Conservation (phyloP, 2,113 vertebrate genomes). For the Triplophysa siluroides region DNA sequence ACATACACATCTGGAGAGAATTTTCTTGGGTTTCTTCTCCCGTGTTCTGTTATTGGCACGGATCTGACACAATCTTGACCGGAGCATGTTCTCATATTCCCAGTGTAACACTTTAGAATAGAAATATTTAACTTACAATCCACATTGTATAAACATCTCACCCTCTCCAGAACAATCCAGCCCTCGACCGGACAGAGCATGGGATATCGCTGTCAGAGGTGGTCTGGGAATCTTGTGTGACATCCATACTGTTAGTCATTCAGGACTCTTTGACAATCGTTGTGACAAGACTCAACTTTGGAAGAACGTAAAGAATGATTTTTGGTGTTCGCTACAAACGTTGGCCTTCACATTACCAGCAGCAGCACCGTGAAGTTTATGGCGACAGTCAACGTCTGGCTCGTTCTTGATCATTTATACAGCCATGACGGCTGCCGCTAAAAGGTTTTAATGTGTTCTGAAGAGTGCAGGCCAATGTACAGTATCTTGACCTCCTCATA, state of each 20-base stretch:
- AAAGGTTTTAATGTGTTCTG: conserved; percentile 37
- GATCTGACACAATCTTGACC: conserved; percentile 23
- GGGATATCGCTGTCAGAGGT: neutral
- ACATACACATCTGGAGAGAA: conserved; percentile 25
- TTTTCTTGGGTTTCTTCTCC: conserved; percentile 7
- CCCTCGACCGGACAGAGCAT: neutral
- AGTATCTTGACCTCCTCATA: conserved; percentile 27
- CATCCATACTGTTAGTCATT: no score
- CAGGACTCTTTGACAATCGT: no score
- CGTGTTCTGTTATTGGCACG: conserved; percentile 23
- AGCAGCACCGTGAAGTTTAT: neutral
- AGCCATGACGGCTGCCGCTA: conserved; percentile 31
- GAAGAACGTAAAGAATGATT: no score
- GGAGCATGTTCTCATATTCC: conserved; percentile 34
- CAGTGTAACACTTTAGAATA: conserved; percentile 40
- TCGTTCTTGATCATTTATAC: conserved; percentile 34
- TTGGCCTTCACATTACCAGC: neutral
- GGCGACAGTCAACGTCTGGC: neutral
- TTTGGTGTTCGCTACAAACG: neutral
- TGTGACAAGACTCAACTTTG: no score
- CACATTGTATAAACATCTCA: conserved; percentile 27
- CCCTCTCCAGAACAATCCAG: neutral
- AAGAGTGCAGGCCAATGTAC: neutral
- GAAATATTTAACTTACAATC: conserved; percentile 33
- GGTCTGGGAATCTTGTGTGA: neutral